Conservation (phyloP, 2,888 invertebrate genomes). For the Stomorhina lunata region DNA sequence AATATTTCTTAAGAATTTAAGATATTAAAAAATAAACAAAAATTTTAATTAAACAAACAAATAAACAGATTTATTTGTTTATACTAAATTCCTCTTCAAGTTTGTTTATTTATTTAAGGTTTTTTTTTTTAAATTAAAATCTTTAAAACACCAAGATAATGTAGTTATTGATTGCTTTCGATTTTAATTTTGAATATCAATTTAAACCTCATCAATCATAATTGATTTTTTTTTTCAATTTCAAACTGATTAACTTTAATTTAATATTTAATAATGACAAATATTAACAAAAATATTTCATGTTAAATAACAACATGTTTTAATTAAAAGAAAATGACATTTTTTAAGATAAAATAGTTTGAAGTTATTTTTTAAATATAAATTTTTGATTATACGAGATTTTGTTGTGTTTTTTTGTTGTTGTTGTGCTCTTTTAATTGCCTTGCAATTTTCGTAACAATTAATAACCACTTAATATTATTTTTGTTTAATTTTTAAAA, state of each 20-base stretch:
- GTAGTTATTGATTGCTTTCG: slow-evolving; percentile 57
- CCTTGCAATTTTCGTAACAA: slow-evolving; percentile 41
- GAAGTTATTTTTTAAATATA: background rate
- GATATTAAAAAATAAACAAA: slow-evolving; percentile 8
- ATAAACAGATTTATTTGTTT: background rate
- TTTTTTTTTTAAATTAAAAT: slow-evolving; percentile 3
- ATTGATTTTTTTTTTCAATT: slow-evolving; percentile 24
- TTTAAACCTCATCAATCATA: slow-evolving; percentile 56
- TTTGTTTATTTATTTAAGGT: background rate
- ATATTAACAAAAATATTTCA: background rate
- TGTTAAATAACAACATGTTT: slow-evolving; percentile 10
- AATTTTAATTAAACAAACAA: slow-evolving; percentile 32
- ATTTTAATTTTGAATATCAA: slow-evolving; percentile 43
- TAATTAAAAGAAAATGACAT: slow-evolving; percentile 31
- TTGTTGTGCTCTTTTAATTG: background rate
- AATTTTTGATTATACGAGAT: no score
- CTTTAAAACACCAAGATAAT: slow-evolving; percentile 18
- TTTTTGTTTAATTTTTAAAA: slow-evolving; percentile 22
- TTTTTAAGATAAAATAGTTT: slow-evolving; percentile 49
- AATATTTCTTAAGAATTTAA: slow-evolving; percentile 51
- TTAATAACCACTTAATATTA: slow-evolving; percentile 53
- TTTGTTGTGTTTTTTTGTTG: background rate
- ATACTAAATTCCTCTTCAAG: background rate
- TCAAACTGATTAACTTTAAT: slow-evolving; percentile 60
- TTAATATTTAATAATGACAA: slow-evolving; percentile 42